Percentiles rank a stretch among this genome's conserved stretches.
Evolutionary conservation across 2,888 invertebrate species (phyloP).

Genomic region (Fragum whitleyi): DNA sequence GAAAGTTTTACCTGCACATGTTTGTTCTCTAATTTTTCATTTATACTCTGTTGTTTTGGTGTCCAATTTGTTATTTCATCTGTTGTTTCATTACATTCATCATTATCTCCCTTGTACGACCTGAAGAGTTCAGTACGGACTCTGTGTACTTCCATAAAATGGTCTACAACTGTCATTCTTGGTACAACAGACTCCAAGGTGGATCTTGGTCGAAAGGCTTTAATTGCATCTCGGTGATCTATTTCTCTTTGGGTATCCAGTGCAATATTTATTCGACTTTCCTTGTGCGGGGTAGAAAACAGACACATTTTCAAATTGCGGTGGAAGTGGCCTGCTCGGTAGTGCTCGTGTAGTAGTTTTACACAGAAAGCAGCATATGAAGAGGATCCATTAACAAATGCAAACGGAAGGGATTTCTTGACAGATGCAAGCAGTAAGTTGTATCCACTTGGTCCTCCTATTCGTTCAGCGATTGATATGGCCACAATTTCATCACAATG

Average conservation of each 20-base stretch:
- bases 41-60: background rate
- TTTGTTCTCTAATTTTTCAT: background rate
- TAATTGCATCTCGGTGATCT: constrained; percentile 55
- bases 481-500: constrained; percentile 58
- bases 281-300: constrained; percentile 51
- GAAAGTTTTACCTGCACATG: background rate
- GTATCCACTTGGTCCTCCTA: constrained; percentile 54
- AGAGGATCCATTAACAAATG: constrained; percentile 53
- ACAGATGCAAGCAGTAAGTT: constrained; percentile 17
- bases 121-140: background rate
- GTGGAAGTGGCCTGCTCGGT: constrained; percentile 41
- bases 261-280: constrained; percentile 43
- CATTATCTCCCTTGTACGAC: background rate
- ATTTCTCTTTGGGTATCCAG: constrained; percentile 55
- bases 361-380: constrained; percentile 53
- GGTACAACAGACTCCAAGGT: too few species aligned
- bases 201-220: constrained; percentile 53
- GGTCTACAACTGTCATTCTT: constrained; percentile 14
- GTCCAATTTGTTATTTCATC: too few species aligned
- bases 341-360: constrained; percentile 42
- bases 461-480: background rate
- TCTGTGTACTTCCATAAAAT: background rate
- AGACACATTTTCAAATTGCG: constrained; percentile 38
- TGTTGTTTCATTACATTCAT: too few species aligned
- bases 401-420: background rate